Conservation (phyloP, 2,113 vertebrate genomes). For the Alosa alosa region DNA sequence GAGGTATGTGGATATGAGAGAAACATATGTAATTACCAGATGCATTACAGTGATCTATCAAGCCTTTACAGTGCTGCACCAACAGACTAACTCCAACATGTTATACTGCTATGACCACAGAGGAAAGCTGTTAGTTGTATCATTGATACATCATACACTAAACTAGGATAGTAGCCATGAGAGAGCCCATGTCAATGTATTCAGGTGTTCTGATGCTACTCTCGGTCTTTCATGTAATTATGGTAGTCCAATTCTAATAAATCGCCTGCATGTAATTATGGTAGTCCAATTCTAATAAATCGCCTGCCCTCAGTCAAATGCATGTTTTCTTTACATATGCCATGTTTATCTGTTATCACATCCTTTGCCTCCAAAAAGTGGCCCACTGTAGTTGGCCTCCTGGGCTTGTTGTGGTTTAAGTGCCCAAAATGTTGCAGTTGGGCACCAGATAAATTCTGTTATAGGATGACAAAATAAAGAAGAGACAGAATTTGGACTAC, state of each 20-base stretch:
- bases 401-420: background rate
- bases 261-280: no score
- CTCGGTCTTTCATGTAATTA: background rate
- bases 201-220: background rate
- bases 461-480: background rate
- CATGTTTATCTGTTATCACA: background rate
- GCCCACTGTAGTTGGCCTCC: background rate
- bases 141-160: background rate
- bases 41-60: background rate
- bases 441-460: background rate
- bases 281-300: no score
- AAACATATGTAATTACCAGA: background rate
- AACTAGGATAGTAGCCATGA: background rate
- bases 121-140: background rate
- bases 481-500: background rate
- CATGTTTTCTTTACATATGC: background rate
- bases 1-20: background rate
- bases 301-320: background rate
- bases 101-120: background rate
- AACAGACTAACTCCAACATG: background rate
- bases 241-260: no score
- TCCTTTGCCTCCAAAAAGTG: background rate
- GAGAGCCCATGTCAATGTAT: background rate
- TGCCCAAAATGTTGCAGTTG: background rate
- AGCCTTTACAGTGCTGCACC: background rate